Conservation (phyloP, 2,888 invertebrate genomes). For the Marronus borbonicus region DNA sequence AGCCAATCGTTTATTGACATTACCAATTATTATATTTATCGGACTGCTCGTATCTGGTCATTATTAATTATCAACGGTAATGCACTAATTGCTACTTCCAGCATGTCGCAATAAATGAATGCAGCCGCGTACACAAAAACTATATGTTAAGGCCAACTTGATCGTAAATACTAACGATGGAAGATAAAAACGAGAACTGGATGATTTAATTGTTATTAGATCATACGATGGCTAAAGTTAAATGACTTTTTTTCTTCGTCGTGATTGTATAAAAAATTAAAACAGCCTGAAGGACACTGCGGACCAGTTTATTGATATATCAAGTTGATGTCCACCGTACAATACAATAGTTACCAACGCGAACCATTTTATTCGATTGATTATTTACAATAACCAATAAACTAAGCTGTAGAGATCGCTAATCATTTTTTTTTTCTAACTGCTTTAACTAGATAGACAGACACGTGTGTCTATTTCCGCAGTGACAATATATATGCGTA, state of each 20-base stretch:
- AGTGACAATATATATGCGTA: not conserved
- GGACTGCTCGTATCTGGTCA: conserved; percentile 20
- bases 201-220: conserved; percentile 40
- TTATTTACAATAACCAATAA: conserved; percentile 1
- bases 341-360: conserved; percentile 10
- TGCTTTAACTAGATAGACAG: not conserved
- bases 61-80: conserved; percentile 40
- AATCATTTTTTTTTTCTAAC: not conserved
- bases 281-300: conserved; percentile 22
- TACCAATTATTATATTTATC: conserved; percentile 40
- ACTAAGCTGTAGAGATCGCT: too few species aligned
- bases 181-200: conserved; percentile 28
- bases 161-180: conserved; percentile 23
- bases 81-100: conserved; percentile 41
- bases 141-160: conserved; percentile 36
- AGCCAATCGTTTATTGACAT: conserved; percentile 39
- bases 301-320: conserved; percentile 32
- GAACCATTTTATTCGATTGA: conserved; percentile 6
- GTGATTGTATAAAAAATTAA: conserved; percentile 20
- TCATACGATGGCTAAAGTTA: conserved; percentile 1
- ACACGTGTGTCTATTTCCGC: not conserved
- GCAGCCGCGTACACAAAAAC: conserved; percentile 20
- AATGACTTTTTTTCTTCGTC: conserved; percentile 1
- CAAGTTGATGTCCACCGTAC: conserved; percentile 23
- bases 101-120: conserved; percentile 33